Conservation (phyloP, 30 jellyfish, hydroid and myxozoan genomes). For the Pseudorhiza aurosa region DNA sequence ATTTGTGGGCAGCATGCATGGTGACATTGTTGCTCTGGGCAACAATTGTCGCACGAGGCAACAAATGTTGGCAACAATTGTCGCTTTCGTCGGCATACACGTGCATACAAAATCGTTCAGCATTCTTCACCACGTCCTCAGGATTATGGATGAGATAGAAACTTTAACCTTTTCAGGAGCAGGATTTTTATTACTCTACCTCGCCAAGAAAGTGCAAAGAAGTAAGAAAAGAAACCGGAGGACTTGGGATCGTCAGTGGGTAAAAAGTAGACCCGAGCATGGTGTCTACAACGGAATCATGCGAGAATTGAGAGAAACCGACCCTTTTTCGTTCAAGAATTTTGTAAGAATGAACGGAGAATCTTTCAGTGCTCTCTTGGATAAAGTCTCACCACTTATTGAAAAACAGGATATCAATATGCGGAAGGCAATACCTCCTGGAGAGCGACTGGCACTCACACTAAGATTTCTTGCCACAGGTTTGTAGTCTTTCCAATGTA, state of each 20-base stretch:
- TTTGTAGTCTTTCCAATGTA: background rate
- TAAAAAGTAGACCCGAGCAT: background rate
- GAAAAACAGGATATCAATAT: slow-evolving; percentile 3
- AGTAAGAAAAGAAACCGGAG: background rate
- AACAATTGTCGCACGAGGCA: background rate
- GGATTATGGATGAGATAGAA: background rate
- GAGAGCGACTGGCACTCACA: slow-evolving; percentile 15
- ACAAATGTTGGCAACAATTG: background rate
- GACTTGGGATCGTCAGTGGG: slow-evolving; percentile 12
- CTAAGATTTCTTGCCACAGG: slow-evolving; percentile 34
- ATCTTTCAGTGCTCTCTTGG: slow-evolving; percentile 1
- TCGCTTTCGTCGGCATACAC: background rate
- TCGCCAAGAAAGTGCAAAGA: background rate
- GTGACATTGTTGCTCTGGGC: background rate
- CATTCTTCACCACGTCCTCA: background rate
- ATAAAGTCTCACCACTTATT: slow-evolving; percentile 1
- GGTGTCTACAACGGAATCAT: background rate
- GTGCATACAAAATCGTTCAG: background rate
- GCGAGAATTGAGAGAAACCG: background rate
- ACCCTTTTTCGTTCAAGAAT: slow-evolving; percentile 2
- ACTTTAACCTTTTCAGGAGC: slow-evolving; percentile 1
- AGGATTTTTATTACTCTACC: background rate
- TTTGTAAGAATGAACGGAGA: slow-evolving; percentile 13
- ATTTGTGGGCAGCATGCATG: slow-evolving; percentile 1
- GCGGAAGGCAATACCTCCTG: slow-evolving; percentile 19